Evolutionary conservation across 2,888 invertebrate genomes (phyloP).

Genomic region (Lymantria dispar): DNA sequence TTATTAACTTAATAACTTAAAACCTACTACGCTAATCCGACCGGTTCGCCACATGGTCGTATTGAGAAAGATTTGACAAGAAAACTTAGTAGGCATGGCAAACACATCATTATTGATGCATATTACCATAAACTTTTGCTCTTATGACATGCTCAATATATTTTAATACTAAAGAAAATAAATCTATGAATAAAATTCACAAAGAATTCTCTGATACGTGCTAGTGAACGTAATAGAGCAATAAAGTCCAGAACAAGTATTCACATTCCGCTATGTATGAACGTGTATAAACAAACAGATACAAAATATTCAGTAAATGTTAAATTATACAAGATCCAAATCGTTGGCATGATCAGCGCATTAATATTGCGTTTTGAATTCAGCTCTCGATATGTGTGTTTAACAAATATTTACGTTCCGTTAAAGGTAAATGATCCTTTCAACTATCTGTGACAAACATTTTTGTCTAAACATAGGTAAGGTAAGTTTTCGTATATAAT

Average conservation of each 20-base stretch:
- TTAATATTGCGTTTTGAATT: conserved; percentile 40
- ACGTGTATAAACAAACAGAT: conserved; percentile 30
- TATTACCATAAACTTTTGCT: too few species aligned
- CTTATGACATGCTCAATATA: too few species aligned
- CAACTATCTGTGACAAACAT: conserved; percentile 10
- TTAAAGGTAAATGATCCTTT: conserved; percentile 24
- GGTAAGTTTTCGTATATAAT: not conserved
- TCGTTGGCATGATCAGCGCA: conserved; percentile 39
- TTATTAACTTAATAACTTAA: too few species aligned
- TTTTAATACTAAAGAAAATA: not conserved
- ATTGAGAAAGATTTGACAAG: too few species aligned
- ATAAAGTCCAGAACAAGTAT: conserved; percentile 1
- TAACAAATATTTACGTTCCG: conserved; percentile 19
- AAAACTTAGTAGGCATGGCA: too few species aligned
- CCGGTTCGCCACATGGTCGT: too few species aligned
- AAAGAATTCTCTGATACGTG: not conserved
- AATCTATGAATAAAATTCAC: not conserved
- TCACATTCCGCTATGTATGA: conserved; percentile 19
- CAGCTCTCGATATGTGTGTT: conserved; percentile 26
- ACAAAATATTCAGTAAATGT: conserved; percentile 30
- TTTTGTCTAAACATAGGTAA: not conserved
- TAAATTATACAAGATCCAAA: conserved; percentile 37
- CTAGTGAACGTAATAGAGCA: not conserved
- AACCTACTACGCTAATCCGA: too few species aligned
- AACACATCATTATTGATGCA: too few species aligned